Conservation (phyloP, 2,797 vertebrate species). For the Eremophila alpestris region DNA sequence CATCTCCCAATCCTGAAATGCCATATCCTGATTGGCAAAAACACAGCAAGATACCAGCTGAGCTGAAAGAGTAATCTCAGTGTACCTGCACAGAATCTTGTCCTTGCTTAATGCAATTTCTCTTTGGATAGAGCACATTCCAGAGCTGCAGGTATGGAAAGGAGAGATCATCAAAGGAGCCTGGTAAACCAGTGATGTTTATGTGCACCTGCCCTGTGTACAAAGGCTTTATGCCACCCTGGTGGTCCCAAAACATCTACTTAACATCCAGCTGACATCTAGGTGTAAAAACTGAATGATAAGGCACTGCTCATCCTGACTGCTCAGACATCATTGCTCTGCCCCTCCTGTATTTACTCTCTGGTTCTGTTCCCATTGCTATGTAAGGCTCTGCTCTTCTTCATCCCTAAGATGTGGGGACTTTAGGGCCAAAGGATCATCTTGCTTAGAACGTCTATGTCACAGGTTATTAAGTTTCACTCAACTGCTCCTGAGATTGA, state of each 20-base stretch:
- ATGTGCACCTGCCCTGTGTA: not conserved
- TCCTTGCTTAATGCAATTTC: not conserved
- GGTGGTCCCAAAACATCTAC: not conserved
- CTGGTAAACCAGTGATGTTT: not conserved
- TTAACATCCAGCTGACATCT: not conserved
- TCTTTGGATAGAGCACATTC: not conserved
- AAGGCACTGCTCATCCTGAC: not conserved
- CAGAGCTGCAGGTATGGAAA: not conserved
- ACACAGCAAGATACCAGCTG: not conserved
- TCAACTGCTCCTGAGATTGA: not conserved
- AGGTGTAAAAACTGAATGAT: not conserved
- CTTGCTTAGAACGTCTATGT: not conserved
- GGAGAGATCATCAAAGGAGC: not conserved
- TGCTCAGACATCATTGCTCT: not conserved
- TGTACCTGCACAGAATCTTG: not conserved
- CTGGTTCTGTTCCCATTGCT: not conserved
- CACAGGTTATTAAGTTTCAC: conserved; percentile 6
- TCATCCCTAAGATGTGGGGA: not conserved
- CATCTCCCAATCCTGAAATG: not conserved
- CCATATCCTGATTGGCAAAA: not conserved
- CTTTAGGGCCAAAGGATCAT: not conserved
- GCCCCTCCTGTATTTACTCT: not conserved
- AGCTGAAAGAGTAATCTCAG: not conserved
- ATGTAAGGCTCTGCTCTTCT: not conserved
- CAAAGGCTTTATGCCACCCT: not conserved